phyloP scores from a whole-genome alignment of 2,888 invertebrate genomes.

The Oligia latruncula region DNA sequence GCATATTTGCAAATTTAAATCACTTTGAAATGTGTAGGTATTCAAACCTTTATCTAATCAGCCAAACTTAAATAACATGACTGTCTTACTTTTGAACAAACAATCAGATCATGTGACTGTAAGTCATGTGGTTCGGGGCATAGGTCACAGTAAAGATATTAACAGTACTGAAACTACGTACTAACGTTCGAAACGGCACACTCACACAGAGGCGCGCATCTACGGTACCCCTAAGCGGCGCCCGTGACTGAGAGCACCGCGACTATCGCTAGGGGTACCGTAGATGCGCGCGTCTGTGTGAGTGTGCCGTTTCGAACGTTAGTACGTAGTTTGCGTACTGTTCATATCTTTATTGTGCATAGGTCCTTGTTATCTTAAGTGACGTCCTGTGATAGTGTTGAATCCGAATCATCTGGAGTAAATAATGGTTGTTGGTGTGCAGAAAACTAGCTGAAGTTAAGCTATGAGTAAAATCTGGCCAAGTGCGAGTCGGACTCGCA shows the following conservation, averaged over 20 bases:
- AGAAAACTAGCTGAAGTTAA: too few relatives aligned
- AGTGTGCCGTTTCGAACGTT: too few relatives aligned
- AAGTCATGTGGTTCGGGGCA: constrained; percentile 38
- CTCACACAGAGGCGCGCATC: too few relatives aligned
- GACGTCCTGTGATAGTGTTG: neutral
- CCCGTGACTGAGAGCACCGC: too few relatives aligned
- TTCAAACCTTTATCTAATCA: constrained; percentile 46
- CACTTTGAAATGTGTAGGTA: constrained; percentile 13
- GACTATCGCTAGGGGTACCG: too few relatives aligned
- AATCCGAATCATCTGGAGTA: neutral
- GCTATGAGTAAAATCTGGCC: too few relatives aligned
- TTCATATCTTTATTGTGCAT: neutral
- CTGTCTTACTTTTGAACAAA: constrained; percentile 25
- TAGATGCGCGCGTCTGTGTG: too few relatives aligned
- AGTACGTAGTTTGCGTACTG: too few relatives aligned
- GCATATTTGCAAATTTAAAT: neutral
- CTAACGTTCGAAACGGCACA: too few relatives aligned
- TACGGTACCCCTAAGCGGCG: too few relatives aligned
- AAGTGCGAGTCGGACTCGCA: too few relatives aligned
- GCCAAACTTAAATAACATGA: constrained; percentile 13
- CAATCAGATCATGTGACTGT: constrained; percentile 42
- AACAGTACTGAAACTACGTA: too few relatives aligned
- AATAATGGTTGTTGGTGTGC: neutral
- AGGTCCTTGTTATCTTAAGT: constrained; percentile 44
- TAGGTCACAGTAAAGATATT: neutral